Conservation (phyloP, 2,113 vertebrate genomes). For the Proteles cristata region DNA sequence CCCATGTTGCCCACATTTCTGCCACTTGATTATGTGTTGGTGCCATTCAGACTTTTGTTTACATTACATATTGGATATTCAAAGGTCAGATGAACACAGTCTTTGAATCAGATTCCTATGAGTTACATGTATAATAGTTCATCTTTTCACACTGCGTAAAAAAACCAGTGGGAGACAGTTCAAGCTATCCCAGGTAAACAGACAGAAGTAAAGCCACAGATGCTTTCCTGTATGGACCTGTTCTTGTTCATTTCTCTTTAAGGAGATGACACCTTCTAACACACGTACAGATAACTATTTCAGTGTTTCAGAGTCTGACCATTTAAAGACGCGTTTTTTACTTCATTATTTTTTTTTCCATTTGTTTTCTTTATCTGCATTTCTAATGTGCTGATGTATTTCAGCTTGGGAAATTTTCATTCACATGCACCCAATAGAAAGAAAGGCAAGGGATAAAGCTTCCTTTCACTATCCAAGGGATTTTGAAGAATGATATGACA, state of each 20-base stretch:
- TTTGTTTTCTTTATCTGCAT: conserved; percentile 79
- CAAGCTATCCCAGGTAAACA: conserved; percentile 80
- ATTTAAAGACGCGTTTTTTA: conserved; percentile 82
- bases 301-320: conserved; percentile 79
- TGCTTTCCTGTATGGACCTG: conserved; percentile 63
- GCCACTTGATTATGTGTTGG: conserved; percentile 67
- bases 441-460: conserved; percentile 9
- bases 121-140: conserved; percentile 76
- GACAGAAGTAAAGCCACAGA: conserved; percentile 77
- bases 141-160: conserved; percentile 77
- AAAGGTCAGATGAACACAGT: conserved; percentile 79
- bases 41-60: conserved; percentile 77
- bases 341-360: conserved; percentile 22
- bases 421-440: not conserved
- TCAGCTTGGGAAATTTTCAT: conserved; percentile 77
- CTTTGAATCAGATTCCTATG: conserved; percentile 79
- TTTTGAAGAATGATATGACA: conserved; percentile 44
- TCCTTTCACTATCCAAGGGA: conserved; percentile 51
- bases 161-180: conserved; percentile 65
- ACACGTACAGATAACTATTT: conserved; percentile 79
- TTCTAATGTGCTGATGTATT: conserved; percentile 69
- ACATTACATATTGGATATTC: conserved; percentile 71
- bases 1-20: conserved; percentile 60
- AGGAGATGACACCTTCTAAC: conserved; percentile 80
- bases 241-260: conserved; percentile 79